Conservation (phyloP, 2,888 invertebrate genomes). For the Chromoteleia sp. region DNA sequence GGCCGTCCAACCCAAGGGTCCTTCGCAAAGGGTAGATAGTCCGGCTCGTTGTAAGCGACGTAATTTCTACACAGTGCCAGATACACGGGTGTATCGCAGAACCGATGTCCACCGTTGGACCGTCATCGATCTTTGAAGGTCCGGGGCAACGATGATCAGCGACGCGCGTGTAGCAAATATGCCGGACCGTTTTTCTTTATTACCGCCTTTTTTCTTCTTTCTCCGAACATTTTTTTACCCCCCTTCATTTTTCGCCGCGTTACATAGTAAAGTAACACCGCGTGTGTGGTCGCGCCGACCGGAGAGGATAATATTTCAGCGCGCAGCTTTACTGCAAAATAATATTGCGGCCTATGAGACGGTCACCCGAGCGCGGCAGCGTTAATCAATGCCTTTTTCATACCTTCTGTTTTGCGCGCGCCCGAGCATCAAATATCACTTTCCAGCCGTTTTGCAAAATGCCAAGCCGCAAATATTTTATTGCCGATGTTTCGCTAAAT, state of each 20-base stretch:
- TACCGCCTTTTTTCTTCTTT: neutral
- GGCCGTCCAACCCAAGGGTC: conserved; percentile 49
- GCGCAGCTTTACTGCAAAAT: conserved; percentile 51
- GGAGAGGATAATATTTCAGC: conserved; percentile 59
- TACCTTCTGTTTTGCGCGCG: conserved; percentile 53
- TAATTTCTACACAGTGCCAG: conserved; percentile 52
- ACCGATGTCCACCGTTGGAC: conserved; percentile 33
- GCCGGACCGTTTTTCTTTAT: conserved; percentile 1
- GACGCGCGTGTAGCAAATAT: conserved; percentile 32
- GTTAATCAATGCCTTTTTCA: conserved; percentile 54
- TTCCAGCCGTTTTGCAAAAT: conserved; percentile 45
- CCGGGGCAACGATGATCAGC: conserved; percentile 26
- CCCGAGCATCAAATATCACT: conserved; percentile 54
- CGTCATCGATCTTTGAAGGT: conserved; percentile 60
- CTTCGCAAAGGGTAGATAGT: conserved; percentile 33
- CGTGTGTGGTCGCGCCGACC: conserved; percentile 56
- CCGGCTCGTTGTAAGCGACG: conserved; percentile 38
- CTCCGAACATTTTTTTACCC: conserved; percentile 26
- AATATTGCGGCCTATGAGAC: conserved; percentile 61
- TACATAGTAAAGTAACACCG: conserved; percentile 43
- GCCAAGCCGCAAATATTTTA: conserved; percentile 58
- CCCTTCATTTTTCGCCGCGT: conserved; percentile 4
- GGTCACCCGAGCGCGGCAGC: conserved; percentile 45
- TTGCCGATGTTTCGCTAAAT: conserved; percentile 54
- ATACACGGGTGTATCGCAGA: conserved; percentile 29